Evolutionary conservation across 2,888 invertebrate species (phyloP), one percentile per base, ranked within the genome.

Genomic region (Leptothorax acervorum): DNA sequence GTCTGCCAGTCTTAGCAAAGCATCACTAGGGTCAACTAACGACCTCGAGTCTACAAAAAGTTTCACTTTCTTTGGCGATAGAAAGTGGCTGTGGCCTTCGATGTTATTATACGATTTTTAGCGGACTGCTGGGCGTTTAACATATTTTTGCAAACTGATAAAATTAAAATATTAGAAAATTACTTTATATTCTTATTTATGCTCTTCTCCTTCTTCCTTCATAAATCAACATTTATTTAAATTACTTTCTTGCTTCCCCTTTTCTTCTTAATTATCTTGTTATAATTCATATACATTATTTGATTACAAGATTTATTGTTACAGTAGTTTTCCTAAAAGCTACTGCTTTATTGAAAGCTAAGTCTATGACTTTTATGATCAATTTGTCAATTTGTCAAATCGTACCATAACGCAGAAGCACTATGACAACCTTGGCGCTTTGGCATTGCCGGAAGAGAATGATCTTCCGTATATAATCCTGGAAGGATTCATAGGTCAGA

Each of bases 11-110:
- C 60, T 51, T 65, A 18, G 9, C n/a, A 35, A 48, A n/a, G 53
- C 45, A 60, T 31, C n/a, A 57, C 83, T 83, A 85, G 81, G 89
- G 90, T 90, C 89, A 90, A 74, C 28, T 85, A 84, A 53, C 76
- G 82, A 87, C 66, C 82, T 74, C 82, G 39, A 79, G 51, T 73
- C 57, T 55, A 79, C 65, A 73, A 90, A 87, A 87, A 88, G 65
- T 76, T 78, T 85, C 82, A 86, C 92, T 92, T 92, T 90, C 92
- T 91, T 92, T 82, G 18, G 39, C 81, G 89, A 81, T 91, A 82
- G 90, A 92, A 91, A 92, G 92, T 89, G 86, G 86, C 85, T 84
- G 4, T 18, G 90, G 88, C 88, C 91, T 90, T 91, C 86, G 83
- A 11, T 18, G 68, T 15, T 23, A 39, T 18, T 18, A 23, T 48